Evolutionary conservation across 1,140 invertebrate species (phyloP), one percentile per base, ranked within the genome.

Genomic region (Drosophila micromelanica): DNA sequence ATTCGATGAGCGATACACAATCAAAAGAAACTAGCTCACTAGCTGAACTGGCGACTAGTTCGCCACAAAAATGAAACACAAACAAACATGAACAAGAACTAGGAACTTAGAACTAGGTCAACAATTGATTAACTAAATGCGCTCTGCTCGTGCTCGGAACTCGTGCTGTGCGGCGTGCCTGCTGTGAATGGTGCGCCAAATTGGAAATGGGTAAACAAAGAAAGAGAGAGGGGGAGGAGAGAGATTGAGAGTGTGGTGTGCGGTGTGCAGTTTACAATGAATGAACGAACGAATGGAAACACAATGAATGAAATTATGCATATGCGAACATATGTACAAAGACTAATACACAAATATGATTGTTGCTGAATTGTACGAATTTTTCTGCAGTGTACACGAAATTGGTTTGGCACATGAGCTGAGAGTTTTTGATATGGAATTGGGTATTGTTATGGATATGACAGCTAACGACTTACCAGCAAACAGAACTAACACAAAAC

Each of bases 111-210:
- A 55, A 82, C 48, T 79, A 82, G 48, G 61, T 42, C 38, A 40
- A 27, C 60, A 49, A 56, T 45, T 57, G 55, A 68, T 59, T 69
- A 60, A 55, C 79, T 81, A 80, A 76, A 52, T 65, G 59, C 76
- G 70, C 78, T 40, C 38, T 48, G 61, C 45, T 78, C 71, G 79
- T 82, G 80, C 80, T 76, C 43, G 35, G 49, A 57, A 60, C 56
- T 73, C 80, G 80, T 85, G 80, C 80, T 60, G 43, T 77, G 72
- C 63, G 74, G 32, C 32, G 32, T 86, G 56, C 73, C 80, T 74
- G 81, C 73, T 61, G 74, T 80, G 77, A 60, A 73, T 73, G 70
- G 81, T 87, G 81, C 82, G 52, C 78, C 81, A 73, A 76, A 86
- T 86, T 75, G 69, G 48, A 54, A 45, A 51, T 59, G 37, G n/a